Evolutionary conservation across 2,113 vertebrate genomes (phyloP).

Genomic region (Lophochroa leadbeateri): DNA sequence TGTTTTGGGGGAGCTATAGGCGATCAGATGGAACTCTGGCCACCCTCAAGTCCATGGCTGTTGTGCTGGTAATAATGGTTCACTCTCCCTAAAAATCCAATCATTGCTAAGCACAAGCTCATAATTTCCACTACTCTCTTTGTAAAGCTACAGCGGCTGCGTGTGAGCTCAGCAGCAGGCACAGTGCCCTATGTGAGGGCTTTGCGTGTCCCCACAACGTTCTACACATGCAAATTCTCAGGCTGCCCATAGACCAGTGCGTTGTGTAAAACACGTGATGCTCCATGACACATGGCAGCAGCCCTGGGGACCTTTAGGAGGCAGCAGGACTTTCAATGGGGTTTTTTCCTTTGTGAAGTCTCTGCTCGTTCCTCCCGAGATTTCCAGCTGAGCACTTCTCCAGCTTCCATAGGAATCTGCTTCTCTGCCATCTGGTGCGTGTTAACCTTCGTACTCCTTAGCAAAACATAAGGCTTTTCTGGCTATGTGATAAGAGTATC

Average conservation of each 20-base stretch:
- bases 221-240: neutral
- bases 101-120: neutral
- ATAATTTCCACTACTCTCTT: rapidly evolving
- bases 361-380: neutral
- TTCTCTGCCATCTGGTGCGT: constrained; percentile 68
- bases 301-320: neutral
- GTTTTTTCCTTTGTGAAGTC: neutral
- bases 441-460: constrained; percentile 76
- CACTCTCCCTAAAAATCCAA: neutral
- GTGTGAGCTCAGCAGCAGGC: neutral
- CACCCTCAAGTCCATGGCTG: neutral
- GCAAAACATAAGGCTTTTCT: constrained; percentile 72
- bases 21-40: neutral
- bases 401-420: neutral
- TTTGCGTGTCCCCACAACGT: neutral
- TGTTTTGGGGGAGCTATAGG: neutral
- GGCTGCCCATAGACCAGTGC: neutral
- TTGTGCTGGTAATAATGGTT: neutral
- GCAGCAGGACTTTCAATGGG: too few species aligned
- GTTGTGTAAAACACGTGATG: neutral
- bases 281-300: neutral
- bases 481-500: constrained; percentile 62
- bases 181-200: neutral
- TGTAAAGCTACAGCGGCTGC: too few species aligned
- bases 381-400: constrained; percentile 7